Evolutionary conservation across 2,888 invertebrate species (phyloP), one percentile per base, ranked within the genome.

Genomic region (Stegophylla sp.): DNA sequence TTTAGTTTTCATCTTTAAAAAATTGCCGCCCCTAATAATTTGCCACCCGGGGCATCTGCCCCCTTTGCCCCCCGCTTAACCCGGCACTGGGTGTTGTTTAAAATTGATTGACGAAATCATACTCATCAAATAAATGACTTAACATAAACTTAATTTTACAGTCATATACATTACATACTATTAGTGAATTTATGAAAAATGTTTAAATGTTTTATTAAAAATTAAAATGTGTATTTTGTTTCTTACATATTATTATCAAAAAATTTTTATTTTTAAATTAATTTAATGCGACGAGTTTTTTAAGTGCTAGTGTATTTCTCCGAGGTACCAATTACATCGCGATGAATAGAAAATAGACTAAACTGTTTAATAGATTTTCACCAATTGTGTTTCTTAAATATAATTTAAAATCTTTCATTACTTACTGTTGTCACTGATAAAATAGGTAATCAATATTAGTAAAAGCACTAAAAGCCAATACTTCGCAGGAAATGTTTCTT

Each of bases 401-500:
- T n/a, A 15, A 15, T 48, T 66, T 26, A 59, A 10, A 43, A 66
- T 43, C 66, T 66, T 66, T 66, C 66, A 45, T 20, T n/a, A 43
- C 66, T 66, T 66, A 43, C 66, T 23, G 23, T 59, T 5, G 20
- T 59, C 23, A 23, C 59, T 26, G 23, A 23, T 59, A 23, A 59
- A 59, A n/a, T n/a, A n/a, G n/a, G 23, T 66, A 43, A 66, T 45
- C 45, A 66, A 66, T 66, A 66, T 66, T 43, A 13, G 10, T 41
- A 20, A 66, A 66, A 66, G 20, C 13, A 13, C 1, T 41, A 20
- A 66, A 66, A 66, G 20, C 13, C 20, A 20, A 66, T 43, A 23
- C 43, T 43, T 12, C 48, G 48, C 17, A n/a, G 43, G 20, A n/a
- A 66, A 43, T 43, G 43, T 66, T 66, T 66, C 66, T 43, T 66